Base-by-base conservation (phyloP, 2,797 vertebrate species). In the Periophthalmus magnuspinnatus region DNA sequence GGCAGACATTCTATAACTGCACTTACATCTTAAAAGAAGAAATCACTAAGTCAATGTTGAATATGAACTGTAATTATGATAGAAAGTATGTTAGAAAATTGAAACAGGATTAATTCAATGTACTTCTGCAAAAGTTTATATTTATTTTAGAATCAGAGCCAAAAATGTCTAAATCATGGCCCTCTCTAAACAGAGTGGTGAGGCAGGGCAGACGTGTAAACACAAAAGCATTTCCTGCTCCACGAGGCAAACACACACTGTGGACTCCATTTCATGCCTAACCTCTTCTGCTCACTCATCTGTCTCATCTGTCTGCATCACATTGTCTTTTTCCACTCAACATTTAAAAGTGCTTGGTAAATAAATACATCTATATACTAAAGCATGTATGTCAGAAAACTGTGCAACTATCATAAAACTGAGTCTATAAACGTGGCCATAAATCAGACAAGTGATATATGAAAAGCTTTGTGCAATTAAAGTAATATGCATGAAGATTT, bases 221-320 rank as follows among this genome's bases (percentile, higher is more conserved):
- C 81, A 88, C 63, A 88, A 86, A 80, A 52, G 65, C 76, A 87
- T 84, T 88, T 84, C 71, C 84, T 84, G 86, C 84, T 84, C 74
- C 55, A 78, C 33, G 17, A 84, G 81, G 71, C 70, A 82, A 78
- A 81, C 82, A 70, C 80, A 79, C 86, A 83, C 81, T 86, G 81
- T 67, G 50, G 88, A 89, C 86, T 83, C 77, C 76, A 86, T 91
- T 88, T 89, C 87, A 86, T 80, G 75, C 84, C 73, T 83, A 80
- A 81, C 78, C 77, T 81, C 81, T 82, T 81, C 58, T 70, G 22
- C 80, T 77, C 76, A 67, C 69, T 34, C 65, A 41, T 41, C 38
- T 34, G 16, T 65, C 76, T 70, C 74, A 47, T 52, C 73, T 54
- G 50, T 54, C 75, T 50, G 70, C 41, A 58, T 79, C 67, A 69